Evolutionary conservation across 2,888 invertebrate species (phyloP).

Genomic region (Agriopis leucophaearia): DNA sequence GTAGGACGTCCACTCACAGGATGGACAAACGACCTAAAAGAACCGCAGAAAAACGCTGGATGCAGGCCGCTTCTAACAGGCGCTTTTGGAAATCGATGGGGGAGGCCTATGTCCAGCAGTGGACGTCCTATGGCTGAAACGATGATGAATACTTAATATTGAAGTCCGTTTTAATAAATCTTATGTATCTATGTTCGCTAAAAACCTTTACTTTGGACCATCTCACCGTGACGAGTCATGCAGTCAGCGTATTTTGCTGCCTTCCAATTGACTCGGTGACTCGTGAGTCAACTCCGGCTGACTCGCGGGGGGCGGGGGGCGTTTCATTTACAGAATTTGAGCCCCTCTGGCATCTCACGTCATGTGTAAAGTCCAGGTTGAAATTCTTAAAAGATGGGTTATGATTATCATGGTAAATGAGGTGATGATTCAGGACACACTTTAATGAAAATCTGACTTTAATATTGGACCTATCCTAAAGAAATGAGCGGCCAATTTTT

Average conservation of each 20-base stretch:
- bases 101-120: too few relatives aligned
- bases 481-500: too few relatives aligned
- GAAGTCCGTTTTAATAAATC: too few relatives aligned
- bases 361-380: slow-evolving; percentile 8
- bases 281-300: slow-evolving; percentile 57
- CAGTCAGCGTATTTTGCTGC: slow-evolving; percentile 55
- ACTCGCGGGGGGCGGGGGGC: not conserved
- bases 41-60: too few relatives aligned
- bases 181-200: slow-evolving; percentile 29
- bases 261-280: slow-evolving; percentile 73
- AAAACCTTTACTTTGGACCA: slow-evolving; percentile 43
- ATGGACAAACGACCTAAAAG: too few relatives aligned
- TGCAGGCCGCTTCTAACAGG: too few relatives aligned
- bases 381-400: not conserved
- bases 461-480: too few relatives aligned
- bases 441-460: too few relatives aligned
- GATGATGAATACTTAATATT: too few relatives aligned
- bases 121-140: too few relatives aligned
- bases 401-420: not conserved
- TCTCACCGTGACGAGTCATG: slow-evolving; percentile 62
- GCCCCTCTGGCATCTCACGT: slow-evolving; percentile 1
- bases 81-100: too few relatives aligned
- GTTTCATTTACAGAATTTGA: slow-evolving; percentile 34
- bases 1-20: too few relatives aligned
- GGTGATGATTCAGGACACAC: not conserved